Base-by-base conservation (phyloP, 2,888 invertebrate species). In the Cremastinae sp. region DNA sequence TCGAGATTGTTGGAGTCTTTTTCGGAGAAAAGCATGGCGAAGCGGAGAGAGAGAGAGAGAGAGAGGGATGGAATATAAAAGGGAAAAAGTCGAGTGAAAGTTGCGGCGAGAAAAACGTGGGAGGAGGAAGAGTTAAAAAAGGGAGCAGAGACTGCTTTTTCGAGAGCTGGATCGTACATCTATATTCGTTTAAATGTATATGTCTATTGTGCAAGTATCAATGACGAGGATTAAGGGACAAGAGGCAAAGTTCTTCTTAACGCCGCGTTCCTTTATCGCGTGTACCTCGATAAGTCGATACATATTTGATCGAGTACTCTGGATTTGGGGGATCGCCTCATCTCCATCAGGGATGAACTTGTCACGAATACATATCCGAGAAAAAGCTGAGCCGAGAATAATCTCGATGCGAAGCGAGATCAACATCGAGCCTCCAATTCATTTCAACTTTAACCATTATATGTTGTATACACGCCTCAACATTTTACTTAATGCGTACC, bases 231-330 rank as follows among this genome's bases (percentile, higher is more conserved):
- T 43, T 51, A 54, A 61, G 59, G 41, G 61, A 59, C 16, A 20
- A 49, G 38, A 51, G 62, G 16, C 36, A 72, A 53, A 64, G 47
- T 66, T 62, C 47, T 65, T 54, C 47, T 65, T 54, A 43, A 38
- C 43, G 45, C 45, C n/a, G 14, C 4, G 59, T 69, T 58, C 72
- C 43, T 76, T 72, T 72, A 66, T 75, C 72, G 54, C n/a, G n/a
- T n/a, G n/a, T 41, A 47, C 54, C 69, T 62, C 72, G 74, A 71
- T 74, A 73, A 73, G 69, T 66, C 78, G 78, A 84, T 84, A 84
- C 82, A 84, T 85, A 85, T 85, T 86, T 82, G 83, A 85, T 84
- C 81, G 76, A 65, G 74, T 76, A 77, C 68, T 62, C 61, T 7
- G 20, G 71, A 34, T 71, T 22, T 58, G 43, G 18, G 12, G 53